phyloP scores from a whole-genome alignment of 2,113 vertebrate genomes.

The Poicephalus gulielmi region DNA sequence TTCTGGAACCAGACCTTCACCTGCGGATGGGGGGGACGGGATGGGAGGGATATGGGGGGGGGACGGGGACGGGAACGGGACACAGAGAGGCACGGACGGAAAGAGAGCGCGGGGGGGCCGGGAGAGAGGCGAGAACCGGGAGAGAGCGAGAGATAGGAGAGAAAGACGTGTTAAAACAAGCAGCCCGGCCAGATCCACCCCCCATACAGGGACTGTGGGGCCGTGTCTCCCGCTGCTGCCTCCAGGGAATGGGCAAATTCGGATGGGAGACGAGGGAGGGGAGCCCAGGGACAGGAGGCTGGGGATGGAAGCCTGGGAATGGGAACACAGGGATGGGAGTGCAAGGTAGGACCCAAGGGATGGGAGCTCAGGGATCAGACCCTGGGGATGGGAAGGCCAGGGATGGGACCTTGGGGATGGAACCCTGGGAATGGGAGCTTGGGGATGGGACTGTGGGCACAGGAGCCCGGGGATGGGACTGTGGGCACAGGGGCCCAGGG shows the following conservation, averaged over 20 bases:
- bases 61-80: not conserved
- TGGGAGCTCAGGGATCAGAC: rapidly evolving
- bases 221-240: not conserved
- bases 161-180: not conserved
- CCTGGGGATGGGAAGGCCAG: rapidly evolving
- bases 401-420: rapidly evolving
- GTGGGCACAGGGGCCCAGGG: rapidly evolving
- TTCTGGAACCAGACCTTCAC: slow-evolving; percentile 97
- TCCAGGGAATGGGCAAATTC: not conserved
- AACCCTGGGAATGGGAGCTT: rapidly evolving
- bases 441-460: rapidly evolving
- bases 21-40: slow-evolving; percentile 55
- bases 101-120: not conserved
- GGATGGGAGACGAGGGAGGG: not conserved
- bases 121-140: not conserved
- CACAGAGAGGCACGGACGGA: not conserved
- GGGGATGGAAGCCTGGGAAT: rapidly evolving
- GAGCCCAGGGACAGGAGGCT: not conserved
- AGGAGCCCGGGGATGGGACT: rapidly evolving
- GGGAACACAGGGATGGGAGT: rapidly evolving
- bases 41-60: not conserved
- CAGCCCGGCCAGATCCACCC: not conserved
- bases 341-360: rapidly evolving
- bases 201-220: not conserved
- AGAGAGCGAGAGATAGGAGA: not conserved